These are phyloP conservation scores for Squalus acanthias DNA, from an alignment of 2,797 vertebrate species.

Conservation along the genomic window DNA sequence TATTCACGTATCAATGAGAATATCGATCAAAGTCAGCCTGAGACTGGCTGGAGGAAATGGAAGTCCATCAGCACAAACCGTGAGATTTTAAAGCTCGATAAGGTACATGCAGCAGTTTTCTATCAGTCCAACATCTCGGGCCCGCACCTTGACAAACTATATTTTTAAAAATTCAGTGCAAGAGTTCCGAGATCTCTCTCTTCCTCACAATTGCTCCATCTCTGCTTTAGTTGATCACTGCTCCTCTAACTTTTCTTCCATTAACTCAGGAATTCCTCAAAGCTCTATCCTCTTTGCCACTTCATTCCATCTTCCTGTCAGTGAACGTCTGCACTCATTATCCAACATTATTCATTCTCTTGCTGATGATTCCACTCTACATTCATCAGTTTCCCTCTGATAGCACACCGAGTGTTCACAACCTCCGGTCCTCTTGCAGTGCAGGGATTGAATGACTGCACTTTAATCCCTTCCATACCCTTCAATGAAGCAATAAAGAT, in stretches of 20 bases:
- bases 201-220: background rate
- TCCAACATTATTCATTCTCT: background rate
- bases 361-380: background rate
- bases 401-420: background rate
- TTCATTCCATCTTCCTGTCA: background rate
- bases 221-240: background rate
- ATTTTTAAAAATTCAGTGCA: background rate
- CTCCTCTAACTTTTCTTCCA: background rate
- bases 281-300: background rate
- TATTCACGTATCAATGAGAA: background rate
- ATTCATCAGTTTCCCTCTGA: background rate
- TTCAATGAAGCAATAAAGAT: background rate
- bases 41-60: background rate
- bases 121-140: background rate
- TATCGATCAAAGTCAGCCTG: background rate
- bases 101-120: background rate
- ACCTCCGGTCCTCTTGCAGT: background rate
- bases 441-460: background rate
- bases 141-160: background rate
- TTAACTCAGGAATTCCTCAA: background rate
- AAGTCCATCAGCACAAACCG: background rate
- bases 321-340: background rate
- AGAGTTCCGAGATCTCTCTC: background rate
- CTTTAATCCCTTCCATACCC: background rate
- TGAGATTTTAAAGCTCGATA: background rate